Evolutionary conservation across 2,797 vertebrate genomes (phyloP).

Genomic region (Phalanger gymnotis): DNA sequence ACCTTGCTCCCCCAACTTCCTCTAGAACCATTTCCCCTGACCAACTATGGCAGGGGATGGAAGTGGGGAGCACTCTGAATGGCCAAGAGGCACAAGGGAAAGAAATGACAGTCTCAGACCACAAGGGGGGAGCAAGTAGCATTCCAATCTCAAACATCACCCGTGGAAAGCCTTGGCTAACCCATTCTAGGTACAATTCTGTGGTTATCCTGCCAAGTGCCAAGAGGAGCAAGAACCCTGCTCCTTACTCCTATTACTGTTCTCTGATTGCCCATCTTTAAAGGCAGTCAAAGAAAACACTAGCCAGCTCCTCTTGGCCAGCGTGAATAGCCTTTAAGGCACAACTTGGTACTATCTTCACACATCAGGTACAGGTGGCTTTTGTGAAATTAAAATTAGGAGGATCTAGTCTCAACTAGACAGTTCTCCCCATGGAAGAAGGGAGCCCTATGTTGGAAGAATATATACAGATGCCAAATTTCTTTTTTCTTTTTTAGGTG

Average conservation of each 20-base stretch:
- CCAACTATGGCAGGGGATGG: not conserved
- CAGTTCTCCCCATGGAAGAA: not conserved
- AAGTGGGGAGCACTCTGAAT: not conserved
- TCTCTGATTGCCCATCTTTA: not conserved
- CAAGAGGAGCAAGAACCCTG: not conserved
- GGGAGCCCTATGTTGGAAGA: too few species aligned
- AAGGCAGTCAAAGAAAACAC: not conserved
- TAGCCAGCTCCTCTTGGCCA: not conserved
- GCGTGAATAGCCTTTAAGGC: not conserved
- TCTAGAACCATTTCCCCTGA: not conserved
- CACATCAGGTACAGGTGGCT: not conserved
- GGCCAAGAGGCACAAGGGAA: not conserved
- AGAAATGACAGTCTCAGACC: not conserved
- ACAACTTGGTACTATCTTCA: not conserved
- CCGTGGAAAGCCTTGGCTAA: not conserved
- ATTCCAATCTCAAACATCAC: not conserved
- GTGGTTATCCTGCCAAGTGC: not conserved
- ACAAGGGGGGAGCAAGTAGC: not conserved
- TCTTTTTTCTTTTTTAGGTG: too few species aligned
- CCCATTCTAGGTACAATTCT: not conserved
- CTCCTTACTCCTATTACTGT: not conserved
- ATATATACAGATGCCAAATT: not conserved
- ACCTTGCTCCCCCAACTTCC: not conserved
- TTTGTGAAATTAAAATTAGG: not conserved
- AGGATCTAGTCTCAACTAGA: not conserved